These are phyloP conservation scores for Petrocephalus schoutedeni DNA, from an alignment of 2,797 vertebrate genomes.

Conservation along the genomic window DNA sequence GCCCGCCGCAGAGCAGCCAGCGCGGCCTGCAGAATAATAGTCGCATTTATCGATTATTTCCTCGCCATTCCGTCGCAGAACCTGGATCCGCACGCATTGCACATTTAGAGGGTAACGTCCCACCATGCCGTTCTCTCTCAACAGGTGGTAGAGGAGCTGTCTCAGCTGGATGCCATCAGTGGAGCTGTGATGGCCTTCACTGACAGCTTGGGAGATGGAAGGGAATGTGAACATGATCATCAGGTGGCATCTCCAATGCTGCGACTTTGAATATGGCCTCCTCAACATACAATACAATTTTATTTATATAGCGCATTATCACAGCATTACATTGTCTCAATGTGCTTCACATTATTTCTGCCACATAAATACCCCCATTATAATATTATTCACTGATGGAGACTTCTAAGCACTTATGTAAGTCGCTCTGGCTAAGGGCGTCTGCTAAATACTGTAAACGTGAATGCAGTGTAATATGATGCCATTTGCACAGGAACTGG, in stretches of 20 bases:
- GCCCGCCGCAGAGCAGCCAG: background rate
- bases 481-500: background rate
- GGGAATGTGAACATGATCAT: background rate
- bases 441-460: too few species aligned
- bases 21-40: background rate
- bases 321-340: too few species aligned
- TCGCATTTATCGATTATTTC: conserved; percentile 10
- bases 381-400: too few species aligned
- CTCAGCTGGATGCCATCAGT: too few species aligned
- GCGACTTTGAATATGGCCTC: background rate
- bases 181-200: background rate
- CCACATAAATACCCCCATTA: too few species aligned
- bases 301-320: too few species aligned
- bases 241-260: background rate
- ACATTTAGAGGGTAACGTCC: background rate
- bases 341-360: too few species aligned
- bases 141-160: background rate
- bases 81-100: background rate
- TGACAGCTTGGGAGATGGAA: background rate
- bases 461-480: background rate
- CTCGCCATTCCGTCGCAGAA: background rate
- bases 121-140: background rate
- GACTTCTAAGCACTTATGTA: too few species aligned
- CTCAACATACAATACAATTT: background rate
- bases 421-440: too few species aligned